Conservation (phyloP, 2,888 invertebrate genomes). For the Drosophila infuscata region DNA sequence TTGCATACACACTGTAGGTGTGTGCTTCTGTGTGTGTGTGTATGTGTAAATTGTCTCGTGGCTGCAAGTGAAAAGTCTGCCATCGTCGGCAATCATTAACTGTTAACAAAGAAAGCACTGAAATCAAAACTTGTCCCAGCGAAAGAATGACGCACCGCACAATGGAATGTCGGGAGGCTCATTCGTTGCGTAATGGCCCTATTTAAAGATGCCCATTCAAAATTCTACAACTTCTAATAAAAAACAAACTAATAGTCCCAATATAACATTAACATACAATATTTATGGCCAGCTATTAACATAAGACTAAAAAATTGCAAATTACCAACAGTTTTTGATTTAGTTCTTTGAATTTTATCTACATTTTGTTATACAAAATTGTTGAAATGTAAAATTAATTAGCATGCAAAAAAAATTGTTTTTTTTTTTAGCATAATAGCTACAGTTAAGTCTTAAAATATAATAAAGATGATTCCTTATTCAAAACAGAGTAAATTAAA, state of each 20-base stretch:
- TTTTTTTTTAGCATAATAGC: background rate
- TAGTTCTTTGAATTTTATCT: background rate
- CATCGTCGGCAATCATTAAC: conserved; percentile 51
- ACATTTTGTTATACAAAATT: background rate
- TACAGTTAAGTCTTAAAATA: background rate
- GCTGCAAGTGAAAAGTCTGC: conserved; percentile 66
- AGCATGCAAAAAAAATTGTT: background rate
- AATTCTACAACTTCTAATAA: background rate
- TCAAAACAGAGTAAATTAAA: background rate
- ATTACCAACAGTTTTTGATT: background rate
- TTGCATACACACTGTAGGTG: conserved; percentile 18
- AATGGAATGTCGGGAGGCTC: conserved; percentile 18
- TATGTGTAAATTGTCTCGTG: conserved; percentile 12
- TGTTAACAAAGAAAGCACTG: conserved; percentile 41
- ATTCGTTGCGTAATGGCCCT: background rate
- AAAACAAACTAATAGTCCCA: background rate
- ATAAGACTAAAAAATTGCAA: background rate
- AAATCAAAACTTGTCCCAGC: conserved; percentile 30
- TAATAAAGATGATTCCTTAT: background rate
- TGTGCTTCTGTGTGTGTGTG: background rate
- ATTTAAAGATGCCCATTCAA: background rate
- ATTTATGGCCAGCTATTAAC: background rate
- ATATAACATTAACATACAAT: background rate
- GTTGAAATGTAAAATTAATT: background rate
- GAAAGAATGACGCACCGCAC: conserved; percentile 28